Percentiles rank a stretch among this genome's conserved stretches.
Evolutionary conservation across 2,113 vertebrate genomes (phyloP).

Genomic region (Cathartes aura): DNA sequence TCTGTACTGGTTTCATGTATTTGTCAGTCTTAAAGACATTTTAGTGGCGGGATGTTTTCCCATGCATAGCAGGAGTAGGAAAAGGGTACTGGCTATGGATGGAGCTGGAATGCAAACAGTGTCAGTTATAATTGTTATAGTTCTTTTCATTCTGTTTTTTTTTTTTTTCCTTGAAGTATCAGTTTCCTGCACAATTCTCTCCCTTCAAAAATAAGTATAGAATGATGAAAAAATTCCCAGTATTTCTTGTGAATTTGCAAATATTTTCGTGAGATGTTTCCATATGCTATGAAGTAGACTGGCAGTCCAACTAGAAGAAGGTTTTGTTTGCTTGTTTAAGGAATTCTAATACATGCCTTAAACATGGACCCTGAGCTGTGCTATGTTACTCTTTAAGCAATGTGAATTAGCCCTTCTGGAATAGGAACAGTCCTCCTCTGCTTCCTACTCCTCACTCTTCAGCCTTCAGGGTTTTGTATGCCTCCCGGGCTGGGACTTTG

Average conservation of each 20-base stretch:
- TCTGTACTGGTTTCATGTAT: neutral
- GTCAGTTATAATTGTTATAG: fast-evolving
- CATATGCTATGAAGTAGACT: neutral
- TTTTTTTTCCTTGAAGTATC: neutral
- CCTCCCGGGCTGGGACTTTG: neutral
- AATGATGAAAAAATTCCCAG: neutral
- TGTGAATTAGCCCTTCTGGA: neutral
- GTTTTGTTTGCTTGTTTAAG: neutral
- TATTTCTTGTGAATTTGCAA: neutral
- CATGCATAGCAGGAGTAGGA: fast-evolving
- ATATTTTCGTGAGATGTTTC: neutral
- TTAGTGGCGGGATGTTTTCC: neutral
- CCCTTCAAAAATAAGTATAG: neutral
- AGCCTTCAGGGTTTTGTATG: neutral
- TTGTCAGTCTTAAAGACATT: neutral
- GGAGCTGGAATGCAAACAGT: neutral
- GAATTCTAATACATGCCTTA: neutral
- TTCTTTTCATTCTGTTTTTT: neutral
- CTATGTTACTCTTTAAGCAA: neutral
- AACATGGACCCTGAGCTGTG: neutral
- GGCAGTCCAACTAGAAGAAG: neutral
- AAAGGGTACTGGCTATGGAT: neutral
- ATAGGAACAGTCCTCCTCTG: fast-evolving
- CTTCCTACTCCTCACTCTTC: neutral
- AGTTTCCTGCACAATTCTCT: neutral